Percentiles rank a stretch among this genome's conserved stretches.
Conservation (phyloP, 2,888 invertebrate species). For the Anaspis maculata region DNA sequence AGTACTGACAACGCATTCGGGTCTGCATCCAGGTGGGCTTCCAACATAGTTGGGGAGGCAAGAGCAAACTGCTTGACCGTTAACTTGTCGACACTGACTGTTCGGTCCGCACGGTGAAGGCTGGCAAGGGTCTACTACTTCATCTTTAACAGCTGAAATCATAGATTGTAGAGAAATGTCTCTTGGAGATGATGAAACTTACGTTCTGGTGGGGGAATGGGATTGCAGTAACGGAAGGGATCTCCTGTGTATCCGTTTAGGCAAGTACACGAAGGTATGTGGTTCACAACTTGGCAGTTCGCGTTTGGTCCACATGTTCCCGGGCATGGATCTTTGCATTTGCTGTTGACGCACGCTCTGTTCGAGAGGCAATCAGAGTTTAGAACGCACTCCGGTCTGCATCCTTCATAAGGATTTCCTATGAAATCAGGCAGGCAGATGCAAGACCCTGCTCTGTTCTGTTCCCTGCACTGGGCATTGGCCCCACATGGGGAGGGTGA, state of each 20-base stretch:
- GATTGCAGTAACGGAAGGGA: conserved; percentile 49
- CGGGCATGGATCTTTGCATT: conserved; percentile 70
- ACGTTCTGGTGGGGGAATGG: conserved; percentile 21
- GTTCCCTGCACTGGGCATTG: conserved; percentile 63
- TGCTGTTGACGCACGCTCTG: conserved; percentile 60
- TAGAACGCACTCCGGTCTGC: conserved; percentile 64
- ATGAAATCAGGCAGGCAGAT: conserved; percentile 61
- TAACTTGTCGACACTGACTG: conserved; percentile 62
- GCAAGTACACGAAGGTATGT: conserved; percentile 59
- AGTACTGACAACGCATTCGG: conserved; percentile 48
- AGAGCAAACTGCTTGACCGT: conserved; percentile 48
- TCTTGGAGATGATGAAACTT: conserved; percentile 18
- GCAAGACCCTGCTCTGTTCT: conserved; percentile 59
- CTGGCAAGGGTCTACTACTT: conserved; percentile 52
- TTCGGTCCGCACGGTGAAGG: conserved; percentile 75
- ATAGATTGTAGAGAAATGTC: conserved; percentile 1
- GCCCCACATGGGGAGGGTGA: conserved; percentile 70
- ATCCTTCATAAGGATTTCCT: conserved; percentile 71
- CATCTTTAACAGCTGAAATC: conserved; percentile 46
- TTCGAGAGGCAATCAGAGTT: conserved; percentile 62
- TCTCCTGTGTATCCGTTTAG: conserved; percentile 55
- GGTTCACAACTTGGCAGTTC: conserved; percentile 62
- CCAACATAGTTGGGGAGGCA: conserved; percentile 53
- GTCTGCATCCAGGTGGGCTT: conserved; percentile 52
- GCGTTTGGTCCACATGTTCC: conserved; percentile 68